Conservation (phyloP, 1,140 invertebrate genomes). For the Archegozetes longisetosus region DNA sequence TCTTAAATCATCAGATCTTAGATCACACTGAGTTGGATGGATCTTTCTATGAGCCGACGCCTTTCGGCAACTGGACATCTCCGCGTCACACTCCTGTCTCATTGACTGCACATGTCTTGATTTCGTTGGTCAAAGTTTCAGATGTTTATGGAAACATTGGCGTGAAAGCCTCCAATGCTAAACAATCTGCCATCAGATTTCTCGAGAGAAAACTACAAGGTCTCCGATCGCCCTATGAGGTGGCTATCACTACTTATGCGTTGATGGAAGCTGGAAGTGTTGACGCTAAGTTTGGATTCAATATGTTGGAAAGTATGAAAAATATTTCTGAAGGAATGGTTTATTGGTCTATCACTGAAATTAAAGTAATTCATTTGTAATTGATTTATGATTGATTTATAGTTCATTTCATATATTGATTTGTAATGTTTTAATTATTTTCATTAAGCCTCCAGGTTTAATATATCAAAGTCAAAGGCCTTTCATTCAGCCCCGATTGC, state of each 20-base stretch:
- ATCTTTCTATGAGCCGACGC: slow-evolving; percentile 32
- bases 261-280: slow-evolving; percentile 30
- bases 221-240: slow-evolving; percentile 29
- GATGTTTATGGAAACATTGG: slow-evolving; percentile 20
- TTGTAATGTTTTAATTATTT: not conserved
- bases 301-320: slow-evolving; percentile 25
- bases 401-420: not conserved
- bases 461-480: slow-evolving; percentile 35
- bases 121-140: slow-evolving; percentile 29
- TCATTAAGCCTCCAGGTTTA: slow-evolving; percentile 23
- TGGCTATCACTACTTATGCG: slow-evolving; percentile 33
- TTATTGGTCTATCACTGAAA: slow-evolving; percentile 33
- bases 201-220: not conserved
- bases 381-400: not conserved
- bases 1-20: slow-evolving; percentile 30
- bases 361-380: slow-evolving; percentile 16
- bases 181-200: not conserved
- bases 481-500: slow-evolving; percentile 32
- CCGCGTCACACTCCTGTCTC: slow-evolving; percentile 20
- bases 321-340: slow-evolving; percentile 31
- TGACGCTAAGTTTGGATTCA: slow-evolving; percentile 31
- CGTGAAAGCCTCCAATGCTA: slow-evolving; percentile 24
- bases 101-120: slow-evolving; percentile 37
- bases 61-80: not conserved
- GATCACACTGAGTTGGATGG: slow-evolving; percentile 21